Evolutionary conservation across 2,113 vertebrate genomes (phyloP).

Genomic region (Macaca nemestrina): DNA sequence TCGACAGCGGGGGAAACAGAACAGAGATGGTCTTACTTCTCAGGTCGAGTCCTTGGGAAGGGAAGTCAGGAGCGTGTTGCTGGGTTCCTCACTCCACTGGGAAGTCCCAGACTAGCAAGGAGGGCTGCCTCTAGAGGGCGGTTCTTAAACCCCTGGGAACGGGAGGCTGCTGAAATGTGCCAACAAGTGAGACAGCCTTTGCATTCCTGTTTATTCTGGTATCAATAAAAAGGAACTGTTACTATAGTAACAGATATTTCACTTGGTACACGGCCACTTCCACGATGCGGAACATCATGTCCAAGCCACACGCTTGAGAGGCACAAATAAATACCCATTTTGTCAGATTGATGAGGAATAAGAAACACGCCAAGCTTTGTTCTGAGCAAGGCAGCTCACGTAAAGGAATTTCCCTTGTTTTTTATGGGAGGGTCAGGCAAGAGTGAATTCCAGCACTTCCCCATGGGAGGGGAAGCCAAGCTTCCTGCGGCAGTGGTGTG

Average conservation of each 20-base stretch:
- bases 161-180: slow-evolving; percentile 3
- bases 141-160: slow-evolving; percentile 52
- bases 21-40: slow-evolving; percentile 62
- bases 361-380: slow-evolving; percentile 55
- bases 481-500: not conserved
- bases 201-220: slow-evolving; percentile 78
- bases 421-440: not conserved
- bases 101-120: not conserved
- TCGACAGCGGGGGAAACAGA: not conserved
- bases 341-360: not conserved
- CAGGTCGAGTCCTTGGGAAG: not conserved
- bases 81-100: not conserved
- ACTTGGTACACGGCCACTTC: slow-evolving; percentile 51
- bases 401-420: slow-evolving; percentile 45
- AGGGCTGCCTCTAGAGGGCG: slow-evolving; percentile 57
- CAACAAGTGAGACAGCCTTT: slow-evolving; percentile 48
- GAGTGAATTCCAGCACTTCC: not conserved
- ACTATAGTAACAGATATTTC: slow-evolving; percentile 68
- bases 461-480: not conserved
- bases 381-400: not conserved
- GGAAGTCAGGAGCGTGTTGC: not conserved
- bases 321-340: slow-evolving; percentile 50
- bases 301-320: slow-evolving; percentile 17
- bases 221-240: slow-evolving; percentile 77
- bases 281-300: slow-evolving; percentile 44